These are phyloP conservation scores for Philereme transversata DNA, from an alignment of 2,888 invertebrate species.

Conservation along the genomic window DNA sequence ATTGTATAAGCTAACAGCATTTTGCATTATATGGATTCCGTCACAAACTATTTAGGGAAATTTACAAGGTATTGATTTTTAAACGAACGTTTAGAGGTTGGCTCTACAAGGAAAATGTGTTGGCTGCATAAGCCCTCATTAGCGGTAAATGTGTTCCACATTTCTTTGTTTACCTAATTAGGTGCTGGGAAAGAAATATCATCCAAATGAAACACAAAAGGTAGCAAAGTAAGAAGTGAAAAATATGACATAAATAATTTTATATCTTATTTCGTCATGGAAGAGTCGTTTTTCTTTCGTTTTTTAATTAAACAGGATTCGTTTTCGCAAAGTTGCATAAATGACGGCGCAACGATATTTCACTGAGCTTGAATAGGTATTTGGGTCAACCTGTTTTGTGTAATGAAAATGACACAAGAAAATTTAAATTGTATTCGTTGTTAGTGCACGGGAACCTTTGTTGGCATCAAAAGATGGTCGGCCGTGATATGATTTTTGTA, in stretches of 20 bases:
- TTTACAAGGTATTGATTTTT: constrained; percentile 12
- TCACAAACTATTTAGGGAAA: constrained; percentile 11
- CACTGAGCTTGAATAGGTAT: constrained; percentile 69
- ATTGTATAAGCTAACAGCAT: constrained; percentile 50
- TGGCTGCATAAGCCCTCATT: constrained; percentile 17
- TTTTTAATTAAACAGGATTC: constrained; percentile 65
- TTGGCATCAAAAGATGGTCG: constrained; percentile 72
- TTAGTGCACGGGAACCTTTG: constrained; percentile 71
- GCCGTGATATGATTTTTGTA: constrained; percentile 71
- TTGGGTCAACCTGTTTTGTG: constrained; percentile 83
- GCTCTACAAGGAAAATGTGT: constrained; percentile 2
- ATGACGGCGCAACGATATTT: constrained; percentile 78
- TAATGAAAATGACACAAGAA: constrained; percentile 79
- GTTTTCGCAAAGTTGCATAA: constrained; percentile 81
- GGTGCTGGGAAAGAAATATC: constrained; percentile 65
- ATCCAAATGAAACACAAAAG: constrained; percentile 69
- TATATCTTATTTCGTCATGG: constrained; percentile 61
- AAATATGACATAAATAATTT: constrained; percentile 57
- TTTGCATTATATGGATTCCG: constrained; percentile 27
- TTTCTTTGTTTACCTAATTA: constrained; percentile 66
- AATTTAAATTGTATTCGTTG: constrained; percentile 78
- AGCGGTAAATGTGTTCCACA: constrained; percentile 43
- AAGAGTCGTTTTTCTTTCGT: constrained; percentile 64
- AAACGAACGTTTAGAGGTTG: background rate
- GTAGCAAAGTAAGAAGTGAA: constrained; percentile 54